These are phyloP conservation scores for Spatula versicolor DNA, from an alignment of 2,797 vertebrate species.

Conservation along the genomic window DNA sequence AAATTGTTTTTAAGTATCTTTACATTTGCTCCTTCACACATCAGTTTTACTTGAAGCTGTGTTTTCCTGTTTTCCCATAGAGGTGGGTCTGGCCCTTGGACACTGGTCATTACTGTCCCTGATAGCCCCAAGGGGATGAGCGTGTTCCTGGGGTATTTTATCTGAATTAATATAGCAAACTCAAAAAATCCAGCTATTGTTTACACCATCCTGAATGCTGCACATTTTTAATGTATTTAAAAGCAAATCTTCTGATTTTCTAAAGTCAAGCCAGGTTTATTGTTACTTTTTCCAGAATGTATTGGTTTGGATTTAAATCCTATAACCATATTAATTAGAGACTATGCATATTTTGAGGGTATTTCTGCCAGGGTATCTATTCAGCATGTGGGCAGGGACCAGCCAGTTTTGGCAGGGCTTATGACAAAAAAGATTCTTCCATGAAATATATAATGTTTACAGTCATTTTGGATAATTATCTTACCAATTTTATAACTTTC, in stretches of 20 bases:
- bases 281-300: not conserved
- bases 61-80: not conserved
- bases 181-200: not conserved
- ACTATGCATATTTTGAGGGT: not conserved
- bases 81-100: not conserved
- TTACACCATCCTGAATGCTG: not conserved
- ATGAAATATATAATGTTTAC: not conserved
- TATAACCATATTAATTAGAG: not conserved
- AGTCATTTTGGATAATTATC: not conserved
- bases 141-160: not conserved
- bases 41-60: not conserved
- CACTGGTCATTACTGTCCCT: not conserved
- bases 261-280: not conserved
- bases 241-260: not conserved
- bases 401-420: not conserved
- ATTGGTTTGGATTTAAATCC: not conserved
- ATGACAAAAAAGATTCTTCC: not conserved
- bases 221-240: not conserved
- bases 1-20: not conserved
- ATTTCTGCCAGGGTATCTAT: not conserved
- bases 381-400: not conserved
- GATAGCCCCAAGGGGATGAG: not conserved
- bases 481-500: not conserved
- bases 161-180: not conserved
- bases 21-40: not conserved